Percentiles rank a stretch among this genome's conserved stretches.
These are phyloP conservation scores for Theristicus caerulescens DNA, from an alignment of 2,113 vertebrate species.

Conservation along the genomic window DNA sequence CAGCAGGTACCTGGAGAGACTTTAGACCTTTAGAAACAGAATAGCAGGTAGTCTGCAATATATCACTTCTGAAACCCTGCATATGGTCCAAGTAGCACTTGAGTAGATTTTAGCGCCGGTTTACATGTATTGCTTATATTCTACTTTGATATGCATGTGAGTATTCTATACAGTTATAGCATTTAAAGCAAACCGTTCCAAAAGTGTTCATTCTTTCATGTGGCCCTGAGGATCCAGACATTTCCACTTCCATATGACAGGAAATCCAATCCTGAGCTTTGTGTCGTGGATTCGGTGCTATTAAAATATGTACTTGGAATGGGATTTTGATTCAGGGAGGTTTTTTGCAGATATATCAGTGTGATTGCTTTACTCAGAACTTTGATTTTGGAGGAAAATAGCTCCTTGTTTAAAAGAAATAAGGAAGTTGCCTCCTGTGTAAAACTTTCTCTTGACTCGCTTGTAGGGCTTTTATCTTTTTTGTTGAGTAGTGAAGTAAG, in stretches of 20 bases:
- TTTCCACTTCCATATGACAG: background rate
- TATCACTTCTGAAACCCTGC: background rate
- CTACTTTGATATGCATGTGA: background rate
- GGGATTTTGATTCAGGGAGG: background rate
- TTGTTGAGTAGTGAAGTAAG: background rate
- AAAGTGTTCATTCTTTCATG: background rate
- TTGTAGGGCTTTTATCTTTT: background rate
- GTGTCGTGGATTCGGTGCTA: background rate
- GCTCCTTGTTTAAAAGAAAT: background rate
- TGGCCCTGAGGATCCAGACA: background rate
- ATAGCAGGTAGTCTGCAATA: background rate
- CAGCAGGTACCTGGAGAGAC: background rate
- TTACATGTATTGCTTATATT: background rate
- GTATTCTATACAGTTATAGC: background rate
- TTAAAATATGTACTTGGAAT: background rate
- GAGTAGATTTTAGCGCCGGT: background rate
- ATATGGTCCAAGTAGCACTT: background rate
- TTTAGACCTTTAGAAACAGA: background rate
- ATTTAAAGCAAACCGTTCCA: background rate
- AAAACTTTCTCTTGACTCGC: background rate
- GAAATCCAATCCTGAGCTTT: background rate
- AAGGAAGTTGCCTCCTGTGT: background rate
- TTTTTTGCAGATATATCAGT: background rate
- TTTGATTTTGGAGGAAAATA: background rate
- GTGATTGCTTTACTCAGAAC: conserved; percentile 6